Conservation (phyloP, 2,113 vertebrate species). For the Bungarus multicinctus region DNA sequence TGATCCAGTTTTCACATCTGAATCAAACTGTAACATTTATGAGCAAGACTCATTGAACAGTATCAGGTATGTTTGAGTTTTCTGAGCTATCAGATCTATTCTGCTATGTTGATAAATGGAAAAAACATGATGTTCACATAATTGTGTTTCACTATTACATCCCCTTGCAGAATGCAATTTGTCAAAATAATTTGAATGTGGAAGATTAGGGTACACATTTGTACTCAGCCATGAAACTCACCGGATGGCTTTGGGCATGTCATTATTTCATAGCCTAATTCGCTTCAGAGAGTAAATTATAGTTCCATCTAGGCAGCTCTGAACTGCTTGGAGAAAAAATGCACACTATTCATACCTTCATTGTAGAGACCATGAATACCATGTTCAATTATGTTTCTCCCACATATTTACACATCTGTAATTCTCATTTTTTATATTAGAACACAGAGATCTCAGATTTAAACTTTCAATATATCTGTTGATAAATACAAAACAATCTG, state of each 20-base stretch:
- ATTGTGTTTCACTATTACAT: not conserved
- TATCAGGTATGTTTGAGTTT: not conserved
- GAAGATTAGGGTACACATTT: not conserved
- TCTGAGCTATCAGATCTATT: not conserved
- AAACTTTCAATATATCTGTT: not conserved
- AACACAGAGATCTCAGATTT: not conserved
- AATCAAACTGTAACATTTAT: not conserved
- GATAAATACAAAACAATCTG: not conserved
- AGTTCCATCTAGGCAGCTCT: not conserved
- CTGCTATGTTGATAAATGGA: not conserved
- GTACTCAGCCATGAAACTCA: not conserved
- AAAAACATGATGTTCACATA: not conserved
- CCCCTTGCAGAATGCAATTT: not conserved
- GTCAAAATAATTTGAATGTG: not conserved
- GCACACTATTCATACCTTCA: not conserved
- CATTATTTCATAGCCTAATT: constrained; percentile 5
- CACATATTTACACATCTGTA: not conserved
- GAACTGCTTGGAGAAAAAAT: not conserved
- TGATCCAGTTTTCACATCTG: not conserved
- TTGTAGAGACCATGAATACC: not conserved
- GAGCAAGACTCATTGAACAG: not conserved
- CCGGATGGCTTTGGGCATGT: not conserved
- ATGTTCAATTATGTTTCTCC: not conserved
- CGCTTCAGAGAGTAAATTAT: not conserved
- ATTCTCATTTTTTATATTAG: not conserved